phyloP scores from a whole-genome alignment of 1,140 invertebrate species.

The Drosophila nasuta region DNA sequence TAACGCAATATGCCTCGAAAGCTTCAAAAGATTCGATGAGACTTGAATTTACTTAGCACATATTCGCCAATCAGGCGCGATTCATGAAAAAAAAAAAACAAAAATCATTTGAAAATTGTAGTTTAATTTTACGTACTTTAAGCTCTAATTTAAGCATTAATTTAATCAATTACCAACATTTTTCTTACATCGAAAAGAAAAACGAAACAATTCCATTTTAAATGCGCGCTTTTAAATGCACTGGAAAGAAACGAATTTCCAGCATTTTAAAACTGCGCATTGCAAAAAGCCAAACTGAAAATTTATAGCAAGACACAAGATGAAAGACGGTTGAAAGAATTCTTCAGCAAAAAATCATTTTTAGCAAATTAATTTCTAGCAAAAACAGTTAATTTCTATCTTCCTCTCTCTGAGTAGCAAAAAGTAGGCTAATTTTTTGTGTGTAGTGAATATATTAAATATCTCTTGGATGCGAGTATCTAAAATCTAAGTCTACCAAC shows the following conservation, averaged over 20 bases:
- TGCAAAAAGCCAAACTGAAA: constrained; percentile 46
- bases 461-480: constrained; percentile 52
- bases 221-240: constrained; percentile 79
- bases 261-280: constrained; percentile 80
- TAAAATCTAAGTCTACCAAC: constrained; percentile 66
- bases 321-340: neutral
- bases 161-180: constrained; percentile 30
- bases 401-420: constrained; percentile 39
- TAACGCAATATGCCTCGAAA: constrained; percentile 83
- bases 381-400: constrained; percentile 16
- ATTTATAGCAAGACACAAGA: constrained; percentile 32
- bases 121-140: constrained; percentile 42
- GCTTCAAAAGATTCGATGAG: constrained; percentile 83
- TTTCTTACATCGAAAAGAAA: constrained; percentile 18
- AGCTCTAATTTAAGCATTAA: constrained; percentile 50
- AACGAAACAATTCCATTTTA: constrained; percentile 16
- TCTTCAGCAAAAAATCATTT: constrained; percentile 6
- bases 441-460: constrained; percentile 61
- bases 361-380: constrained; percentile 47
- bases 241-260: constrained; percentile 53
- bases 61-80: constrained; percentile 33
- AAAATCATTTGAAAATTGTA: constrained; percentile 63
- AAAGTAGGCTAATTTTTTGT: constrained; percentile 70
- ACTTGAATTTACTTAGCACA: constrained; percentile 67
- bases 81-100: constrained; percentile 12